phyloP scores from a whole-genome alignment of 2,113 vertebrate genomes.

The Prochilodus magdalenae region DNA sequence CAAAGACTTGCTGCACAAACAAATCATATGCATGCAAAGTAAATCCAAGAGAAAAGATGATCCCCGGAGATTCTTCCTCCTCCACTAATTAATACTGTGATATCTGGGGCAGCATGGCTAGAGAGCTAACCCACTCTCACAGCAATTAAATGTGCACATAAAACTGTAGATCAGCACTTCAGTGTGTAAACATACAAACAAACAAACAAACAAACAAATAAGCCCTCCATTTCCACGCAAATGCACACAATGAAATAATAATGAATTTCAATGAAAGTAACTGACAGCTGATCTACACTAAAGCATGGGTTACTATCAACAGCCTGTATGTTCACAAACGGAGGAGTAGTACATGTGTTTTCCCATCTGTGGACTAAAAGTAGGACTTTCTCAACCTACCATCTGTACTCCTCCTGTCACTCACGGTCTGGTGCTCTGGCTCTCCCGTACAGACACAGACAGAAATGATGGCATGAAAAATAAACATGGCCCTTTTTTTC shows the following conservation, averaged over 20 bases:
- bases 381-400: slow-evolving; percentile 12
- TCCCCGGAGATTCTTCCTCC: slow-evolving; percentile 15
- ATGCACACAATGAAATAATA: not conserved
- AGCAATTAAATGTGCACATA: slow-evolving; percentile 37
- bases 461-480: not conserved
- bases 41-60: slow-evolving; percentile 17
- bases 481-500: not conserved
- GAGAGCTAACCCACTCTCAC: slow-evolving; percentile 8
- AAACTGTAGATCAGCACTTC: slow-evolving; percentile 31
- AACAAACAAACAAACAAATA: not conserved
- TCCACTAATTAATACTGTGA: slow-evolving; percentile 31
- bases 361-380: slow-evolving; percentile 21
- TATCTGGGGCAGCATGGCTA: slow-evolving; percentile 32
- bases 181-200: not conserved
- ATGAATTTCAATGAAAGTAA: not conserved
- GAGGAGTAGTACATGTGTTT: not conserved
- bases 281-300: not conserved
- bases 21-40: slow-evolving; percentile 4
- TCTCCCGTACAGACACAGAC: not conserved
- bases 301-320: not conserved
- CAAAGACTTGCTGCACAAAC: not conserved
- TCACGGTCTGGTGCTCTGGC: not conserved
- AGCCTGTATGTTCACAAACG: not conserved
- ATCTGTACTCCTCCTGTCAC: slow-evolving; percentile 26
- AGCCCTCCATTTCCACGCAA: not conserved